These are phyloP conservation scores for Molothrus ater DNA, from an alignment of 2,797 vertebrate genomes.

Conservation along the genomic window DNA sequence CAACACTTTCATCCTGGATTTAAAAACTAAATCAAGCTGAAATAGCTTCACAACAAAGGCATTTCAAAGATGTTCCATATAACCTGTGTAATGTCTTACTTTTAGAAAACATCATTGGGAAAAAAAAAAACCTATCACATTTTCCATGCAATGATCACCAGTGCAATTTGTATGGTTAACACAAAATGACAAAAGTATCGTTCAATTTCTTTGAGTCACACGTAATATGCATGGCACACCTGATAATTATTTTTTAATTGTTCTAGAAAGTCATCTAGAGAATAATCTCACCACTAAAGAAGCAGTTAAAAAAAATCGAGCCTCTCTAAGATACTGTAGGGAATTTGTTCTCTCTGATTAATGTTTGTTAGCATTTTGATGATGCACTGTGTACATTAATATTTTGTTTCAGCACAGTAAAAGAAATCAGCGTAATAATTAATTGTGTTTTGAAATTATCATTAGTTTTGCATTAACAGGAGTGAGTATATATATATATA, in stretches of 20 bases:
- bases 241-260: neutral
- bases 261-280: neutral
- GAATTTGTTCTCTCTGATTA: neutral
- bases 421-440: neutral
- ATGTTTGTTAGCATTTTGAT: neutral
- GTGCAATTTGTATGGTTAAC: neutral
- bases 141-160: neutral
- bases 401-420: neutral
- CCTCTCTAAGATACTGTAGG: neutral
- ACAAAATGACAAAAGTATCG: neutral
- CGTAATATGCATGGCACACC: neutral
- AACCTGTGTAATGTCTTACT: neutral
- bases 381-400: neutral
- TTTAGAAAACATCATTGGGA: neutral
- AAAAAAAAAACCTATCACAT: neutral
- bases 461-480: neutral
- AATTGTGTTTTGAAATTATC: neutral
- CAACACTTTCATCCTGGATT: neutral
- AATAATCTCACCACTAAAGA: neutral
- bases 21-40: constrained; percentile 25
- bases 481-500: neutral
- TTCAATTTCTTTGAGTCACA: neutral
- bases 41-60: neutral
- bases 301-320: neutral
- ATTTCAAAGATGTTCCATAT: neutral